Conservation (phyloP, 2,113 vertebrate genomes). For the Eolophus roseicapilla region DNA sequence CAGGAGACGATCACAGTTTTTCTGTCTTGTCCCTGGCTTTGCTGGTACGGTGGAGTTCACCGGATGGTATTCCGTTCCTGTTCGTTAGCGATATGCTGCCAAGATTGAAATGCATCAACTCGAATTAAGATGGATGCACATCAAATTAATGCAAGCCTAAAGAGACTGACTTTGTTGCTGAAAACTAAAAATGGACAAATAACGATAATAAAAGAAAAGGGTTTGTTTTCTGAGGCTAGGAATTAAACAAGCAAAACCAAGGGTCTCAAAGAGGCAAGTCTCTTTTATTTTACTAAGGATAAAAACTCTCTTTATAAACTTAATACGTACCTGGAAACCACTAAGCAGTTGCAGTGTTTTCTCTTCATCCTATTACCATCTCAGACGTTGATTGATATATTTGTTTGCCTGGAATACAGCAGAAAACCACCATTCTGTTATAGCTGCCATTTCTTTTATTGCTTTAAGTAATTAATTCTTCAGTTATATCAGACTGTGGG, state of each 20-base stretch:
- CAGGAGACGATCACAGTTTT: neutral
- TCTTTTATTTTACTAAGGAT: neutral
- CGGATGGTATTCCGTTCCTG: neutral
- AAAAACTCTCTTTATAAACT: neutral
- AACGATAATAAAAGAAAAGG: rapidly evolving
- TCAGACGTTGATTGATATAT: neutral
- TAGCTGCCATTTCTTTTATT: neutral
- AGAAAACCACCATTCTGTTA: neutral
- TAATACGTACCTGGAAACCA: neutral
- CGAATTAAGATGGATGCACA: slow-evolving; percentile 11
- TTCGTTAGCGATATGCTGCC: neutral
- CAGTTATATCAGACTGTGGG: neutral
- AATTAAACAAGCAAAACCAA: neutral
- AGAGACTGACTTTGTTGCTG: neutral
- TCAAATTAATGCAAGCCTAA: neutral
- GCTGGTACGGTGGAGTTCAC: neutral
- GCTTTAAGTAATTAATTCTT: neutral
- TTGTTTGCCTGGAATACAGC: neutral
- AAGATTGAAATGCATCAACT: neutral
- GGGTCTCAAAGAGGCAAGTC: neutral
- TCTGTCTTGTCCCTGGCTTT: neutral
- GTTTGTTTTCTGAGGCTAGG: neutral
- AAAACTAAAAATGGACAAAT: neutral
- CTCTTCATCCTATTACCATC: neutral
- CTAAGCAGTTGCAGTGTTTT: neutral